A percentile compares a stretch with the other conserved stretches of the same genome.
Conservation (phyloP, 2,113 vertebrate genomes). For the Barbus barbus region DNA sequence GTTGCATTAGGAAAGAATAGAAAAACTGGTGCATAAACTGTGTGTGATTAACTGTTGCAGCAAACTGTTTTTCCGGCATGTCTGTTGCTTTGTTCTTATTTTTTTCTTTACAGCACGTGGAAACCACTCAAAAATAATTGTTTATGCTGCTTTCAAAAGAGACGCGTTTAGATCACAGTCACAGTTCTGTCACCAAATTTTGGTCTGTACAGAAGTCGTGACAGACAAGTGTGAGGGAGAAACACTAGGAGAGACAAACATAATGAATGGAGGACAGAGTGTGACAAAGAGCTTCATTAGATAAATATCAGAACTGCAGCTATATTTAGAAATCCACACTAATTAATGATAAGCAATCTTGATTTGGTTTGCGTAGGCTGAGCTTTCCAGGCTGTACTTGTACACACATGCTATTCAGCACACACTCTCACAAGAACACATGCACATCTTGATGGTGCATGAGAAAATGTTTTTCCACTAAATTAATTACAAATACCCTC, state of each 20-base stretch:
- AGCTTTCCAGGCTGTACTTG: conserved; percentile 43
- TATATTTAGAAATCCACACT: conserved; percentile 54
- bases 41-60: neutral
- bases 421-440: conserved; percentile 17
- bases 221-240: neutral
- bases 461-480: conserved; percentile 35
- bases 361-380: conserved; percentile 52
- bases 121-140: neutral
- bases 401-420: conserved; percentile 31
- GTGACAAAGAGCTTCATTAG: conserved; percentile 38
- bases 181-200: neutral
- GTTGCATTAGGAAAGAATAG: too few species aligned
- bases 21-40: too few species aligned
- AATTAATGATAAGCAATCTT: conserved; percentile 58
- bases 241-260: conserved; percentile 16
- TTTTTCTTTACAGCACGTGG: neutral
- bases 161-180: neutral
- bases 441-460: too few species aligned
- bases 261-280: neutral
- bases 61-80: neutral
- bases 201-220: conserved; percentile 29
- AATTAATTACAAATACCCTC: conserved; percentile 34
- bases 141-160: neutral
- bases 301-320: conserved; percentile 43
- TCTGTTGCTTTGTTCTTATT: too few species aligned